Conservation (phyloP, 2,113 vertebrate species). For the cattle (Bos taurus) region ARS-UCD2.0 NC_037329.1:34221001-34221500, state of each 20-base stretch:
- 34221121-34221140: constrained; percentile 76
- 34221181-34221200: not conserved
- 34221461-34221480: not conserved
- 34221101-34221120: constrained; percentile 98
- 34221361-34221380: not conserved
- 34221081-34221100: constrained; percentile 95
- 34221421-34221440: not conserved
- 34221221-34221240: constrained; percentile 24
- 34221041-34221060: constrained; percentile 80
- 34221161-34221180: constrained; percentile 18
- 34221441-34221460: not conserved
- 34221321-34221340: not conserved
- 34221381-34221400: not conserved
- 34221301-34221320: constrained; percentile 7
- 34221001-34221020: constrained; percentile 90
- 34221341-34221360: constrained; percentile 1
- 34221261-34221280: not conserved
- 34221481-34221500: not conserved
- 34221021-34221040: constrained; percentile 87
- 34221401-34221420: constrained; percentile 27
- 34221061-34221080: constrained; percentile 89
- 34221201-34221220: not conserved
- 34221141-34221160: not conserved
- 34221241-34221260: not conserved
- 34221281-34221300: not conserved